Percentiles rank a stretch among this genome's conserved stretches.
Conservation (phyloP, 2,888 invertebrate genomes). For the Theretra japonica region DNA sequence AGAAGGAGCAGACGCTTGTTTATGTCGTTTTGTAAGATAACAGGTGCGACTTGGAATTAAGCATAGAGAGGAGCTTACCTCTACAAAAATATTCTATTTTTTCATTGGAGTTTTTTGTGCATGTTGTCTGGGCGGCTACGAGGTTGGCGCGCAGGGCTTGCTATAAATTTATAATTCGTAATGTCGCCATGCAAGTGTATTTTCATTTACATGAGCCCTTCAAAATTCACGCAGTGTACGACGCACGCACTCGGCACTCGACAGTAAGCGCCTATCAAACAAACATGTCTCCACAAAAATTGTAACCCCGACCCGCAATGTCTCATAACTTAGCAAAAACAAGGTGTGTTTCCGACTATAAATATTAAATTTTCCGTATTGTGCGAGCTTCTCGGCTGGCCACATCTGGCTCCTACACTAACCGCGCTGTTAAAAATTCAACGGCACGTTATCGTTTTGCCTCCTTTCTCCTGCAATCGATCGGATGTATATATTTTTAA, state of each 20-base stretch:
- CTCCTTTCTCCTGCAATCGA: slow-evolving; percentile 63
- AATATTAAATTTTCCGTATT: slow-evolving; percentile 80
- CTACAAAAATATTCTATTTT: neutral
- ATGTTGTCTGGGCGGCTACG: neutral
- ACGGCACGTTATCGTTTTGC: slow-evolving; percentile 61
- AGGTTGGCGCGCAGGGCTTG: neutral
- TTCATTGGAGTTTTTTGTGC: neutral
- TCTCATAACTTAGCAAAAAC: slow-evolving; percentile 70
- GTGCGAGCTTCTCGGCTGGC: slow-evolving; percentile 61
- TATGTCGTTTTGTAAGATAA: neutral
- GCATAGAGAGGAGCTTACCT: neutral
- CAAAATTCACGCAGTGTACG: slow-evolving; percentile 12
- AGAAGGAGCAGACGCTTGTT: neutral
- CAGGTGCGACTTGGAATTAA: neutral
- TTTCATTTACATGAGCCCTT: slow-evolving; percentile 7
- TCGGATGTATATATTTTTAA: slow-evolving; percentile 40
- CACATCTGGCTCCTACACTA: slow-evolving; percentile 75
- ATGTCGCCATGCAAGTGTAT: slow-evolving; percentile 1
- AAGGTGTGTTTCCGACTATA: slow-evolving; percentile 71
- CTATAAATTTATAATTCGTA: neutral
- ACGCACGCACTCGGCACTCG: slow-evolving; percentile 11
- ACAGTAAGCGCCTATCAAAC: slow-evolving; percentile 27
- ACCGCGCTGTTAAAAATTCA: slow-evolving; percentile 79
- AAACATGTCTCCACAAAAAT: slow-evolving; percentile 33
- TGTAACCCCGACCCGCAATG: slow-evolving; percentile 53